phyloP scores from a whole-genome alignment of 2,888 invertebrate species.

The Eristalis arbustorum region DNA sequence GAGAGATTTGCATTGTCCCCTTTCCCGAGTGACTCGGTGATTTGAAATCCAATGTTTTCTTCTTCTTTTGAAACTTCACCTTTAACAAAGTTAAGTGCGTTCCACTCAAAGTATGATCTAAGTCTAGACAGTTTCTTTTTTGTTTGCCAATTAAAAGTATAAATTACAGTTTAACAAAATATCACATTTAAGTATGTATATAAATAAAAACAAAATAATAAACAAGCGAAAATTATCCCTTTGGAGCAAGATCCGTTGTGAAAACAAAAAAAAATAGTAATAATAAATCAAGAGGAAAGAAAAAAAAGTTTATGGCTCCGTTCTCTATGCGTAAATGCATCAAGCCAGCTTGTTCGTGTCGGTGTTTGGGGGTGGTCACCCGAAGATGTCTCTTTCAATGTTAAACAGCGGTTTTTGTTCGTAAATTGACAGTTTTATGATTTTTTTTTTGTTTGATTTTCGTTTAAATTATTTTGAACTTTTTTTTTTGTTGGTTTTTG shows the following conservation, averaged over 20 bases:
- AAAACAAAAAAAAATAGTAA: background rate
- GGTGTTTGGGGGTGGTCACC: background rate
- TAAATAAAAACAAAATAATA: conserved; percentile 40
- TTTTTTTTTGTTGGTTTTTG: conserved; percentile 9
- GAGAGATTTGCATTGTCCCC: background rate
- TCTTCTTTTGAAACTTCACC: background rate
- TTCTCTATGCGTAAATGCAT: conserved; percentile 26
- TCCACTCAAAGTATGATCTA: conserved; percentile 42
- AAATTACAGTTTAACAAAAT: conserved; percentile 61
- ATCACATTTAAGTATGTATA: conserved; percentile 64
- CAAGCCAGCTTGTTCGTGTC: conserved; percentile 3
- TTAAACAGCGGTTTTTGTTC: conserved; percentile 68
- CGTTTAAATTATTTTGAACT: conserved; percentile 40
- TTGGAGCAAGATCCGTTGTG: conserved; percentile 21
- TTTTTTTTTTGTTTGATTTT: conserved; percentile 44
- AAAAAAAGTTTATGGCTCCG: conserved; percentile 20
- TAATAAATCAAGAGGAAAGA: background rate
- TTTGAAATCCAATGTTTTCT: background rate
- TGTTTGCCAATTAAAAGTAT: conserved; percentile 40
- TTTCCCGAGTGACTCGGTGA: background rate
- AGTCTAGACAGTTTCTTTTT: conserved; percentile 26
- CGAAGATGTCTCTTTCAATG: conserved; percentile 28
- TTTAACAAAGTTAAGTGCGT: conserved; percentile 16
- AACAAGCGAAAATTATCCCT: conserved; percentile 34
- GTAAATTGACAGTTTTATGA: conserved; percentile 46